Evolutionary conservation across 2,113 vertebrate genomes (phyloP).

Genomic region (Halcyon malimbica): DNA sequence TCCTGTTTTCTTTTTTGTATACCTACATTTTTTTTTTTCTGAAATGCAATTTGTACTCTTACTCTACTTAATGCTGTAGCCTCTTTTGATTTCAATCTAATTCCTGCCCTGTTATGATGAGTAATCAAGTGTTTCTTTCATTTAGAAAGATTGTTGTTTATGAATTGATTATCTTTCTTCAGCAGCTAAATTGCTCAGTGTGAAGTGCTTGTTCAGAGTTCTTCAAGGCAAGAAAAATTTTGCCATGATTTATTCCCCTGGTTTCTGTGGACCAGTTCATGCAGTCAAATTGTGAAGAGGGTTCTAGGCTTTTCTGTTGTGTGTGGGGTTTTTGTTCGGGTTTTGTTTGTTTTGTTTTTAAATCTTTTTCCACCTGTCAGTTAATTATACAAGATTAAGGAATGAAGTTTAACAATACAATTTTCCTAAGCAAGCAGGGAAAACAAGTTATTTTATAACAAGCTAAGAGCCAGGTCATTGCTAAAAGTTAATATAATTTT

Average conservation of each 20-base stretch:
- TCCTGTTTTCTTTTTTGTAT: background rate
- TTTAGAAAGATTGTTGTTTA: background rate
- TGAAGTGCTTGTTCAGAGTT: background rate
- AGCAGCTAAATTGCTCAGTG: background rate
- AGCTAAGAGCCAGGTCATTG: background rate
- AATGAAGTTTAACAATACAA: background rate
- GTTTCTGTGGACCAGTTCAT: background rate
- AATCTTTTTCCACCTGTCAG: background rate
- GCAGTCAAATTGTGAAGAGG: background rate
- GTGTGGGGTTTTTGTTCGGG: background rate
- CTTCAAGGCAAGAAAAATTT: background rate
- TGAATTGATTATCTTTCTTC: slow-evolving; percentile 7
- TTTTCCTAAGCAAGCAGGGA: background rate
- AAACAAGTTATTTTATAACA: background rate
- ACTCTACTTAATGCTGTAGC: background rate
- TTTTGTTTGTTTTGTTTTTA: background rate
- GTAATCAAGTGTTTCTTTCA: slow-evolving; percentile 24
- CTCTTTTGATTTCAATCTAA: background rate
- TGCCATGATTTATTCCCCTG: background rate
- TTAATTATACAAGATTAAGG: background rate
- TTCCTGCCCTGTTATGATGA: background rate
- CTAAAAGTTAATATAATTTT: background rate
- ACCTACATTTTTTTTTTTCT: background rate
- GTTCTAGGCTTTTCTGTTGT: background rate
- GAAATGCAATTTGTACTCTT: background rate